Conservation (phyloP, 2,888 invertebrate species). For the Drosophila anomalata region DNA sequence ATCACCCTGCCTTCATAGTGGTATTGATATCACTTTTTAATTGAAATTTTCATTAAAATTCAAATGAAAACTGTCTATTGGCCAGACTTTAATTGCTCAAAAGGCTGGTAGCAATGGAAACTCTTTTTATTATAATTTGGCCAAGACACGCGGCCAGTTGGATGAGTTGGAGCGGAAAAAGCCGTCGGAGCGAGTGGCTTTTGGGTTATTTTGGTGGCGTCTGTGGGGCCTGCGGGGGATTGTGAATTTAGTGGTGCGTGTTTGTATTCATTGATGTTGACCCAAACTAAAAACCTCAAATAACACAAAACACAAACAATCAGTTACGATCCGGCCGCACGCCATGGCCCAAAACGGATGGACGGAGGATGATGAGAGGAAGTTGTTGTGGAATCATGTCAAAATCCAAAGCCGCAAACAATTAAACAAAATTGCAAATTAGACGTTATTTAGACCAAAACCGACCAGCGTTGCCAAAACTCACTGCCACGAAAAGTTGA, state of each 20-base stretch:
- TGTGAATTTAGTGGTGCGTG: slow-evolving; percentile 49
- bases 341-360: slow-evolving; percentile 42
- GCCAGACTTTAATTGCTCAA: slow-evolving; percentile 67
- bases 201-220: neutral
- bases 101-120: slow-evolving; percentile 63
- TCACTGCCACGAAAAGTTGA: slow-evolving; percentile 42
- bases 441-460: slow-evolving; percentile 71
- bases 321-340: slow-evolving; percentile 54
- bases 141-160: slow-evolving; percentile 56
- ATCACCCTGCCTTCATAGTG: neutral
- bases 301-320: slow-evolving; percentile 59
- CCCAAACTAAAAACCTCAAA: slow-evolving; percentile 73
- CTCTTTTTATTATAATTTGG: slow-evolving; percentile 73
- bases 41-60: neutral
- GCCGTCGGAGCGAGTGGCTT: slow-evolving; percentile 49
- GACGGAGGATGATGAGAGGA: slow-evolving; percentile 20
- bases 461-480: slow-evolving; percentile 22
- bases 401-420: slow-evolving; percentile 77
- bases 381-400: slow-evolving; percentile 62
- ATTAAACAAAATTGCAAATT: slow-evolving; percentile 80
- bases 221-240: neutral
- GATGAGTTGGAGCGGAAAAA: slow-evolving; percentile 61
- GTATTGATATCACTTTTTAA: neutral
- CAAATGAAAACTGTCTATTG: slow-evolving; percentile 35
- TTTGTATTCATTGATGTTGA: slow-evolving; percentile 62